phyloP scores from a whole-genome alignment of 2,888 invertebrate species.

The Protula sp. region DNA sequence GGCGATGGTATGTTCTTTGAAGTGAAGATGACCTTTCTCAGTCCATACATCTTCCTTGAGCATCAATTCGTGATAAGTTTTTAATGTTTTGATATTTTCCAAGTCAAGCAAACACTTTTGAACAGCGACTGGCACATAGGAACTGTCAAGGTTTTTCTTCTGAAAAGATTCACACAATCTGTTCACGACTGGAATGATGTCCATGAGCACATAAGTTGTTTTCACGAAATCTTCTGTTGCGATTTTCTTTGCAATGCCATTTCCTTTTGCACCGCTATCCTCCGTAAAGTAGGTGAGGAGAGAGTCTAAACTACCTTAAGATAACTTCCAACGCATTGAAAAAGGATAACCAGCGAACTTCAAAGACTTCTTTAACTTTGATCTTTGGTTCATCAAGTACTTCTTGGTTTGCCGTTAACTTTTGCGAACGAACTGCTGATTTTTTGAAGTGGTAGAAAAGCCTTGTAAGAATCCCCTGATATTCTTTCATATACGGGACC shows the following conservation, averaged over 20 bases:
- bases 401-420: not conserved
- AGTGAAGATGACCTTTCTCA: no score
- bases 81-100: no score
- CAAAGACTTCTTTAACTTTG: not conserved
- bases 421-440: not conserved
- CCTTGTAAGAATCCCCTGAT: not conserved
- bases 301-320: not conserved
- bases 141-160: not conserved
- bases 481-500: not conserved
- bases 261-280: not conserved
- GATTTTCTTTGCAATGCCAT: not conserved
- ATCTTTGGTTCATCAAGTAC: not conserved
- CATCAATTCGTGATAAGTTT: no score
- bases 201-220: constrained; percentile 2
- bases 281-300: not conserved
- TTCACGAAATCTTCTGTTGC: not conserved
- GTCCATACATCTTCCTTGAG: no score
- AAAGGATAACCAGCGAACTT: not conserved
- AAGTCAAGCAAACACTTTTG: no score
- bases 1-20: not conserved
- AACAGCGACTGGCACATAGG: not conserved
- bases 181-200: not conserved
- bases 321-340: not conserved
- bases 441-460: not conserved
- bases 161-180: not conserved